Evolutionary conservation across 2,797 vertebrate genomes (phyloP), one percentile per base, ranked within the genome.

Genomic region (Pygocentrus nattereri): DNA sequence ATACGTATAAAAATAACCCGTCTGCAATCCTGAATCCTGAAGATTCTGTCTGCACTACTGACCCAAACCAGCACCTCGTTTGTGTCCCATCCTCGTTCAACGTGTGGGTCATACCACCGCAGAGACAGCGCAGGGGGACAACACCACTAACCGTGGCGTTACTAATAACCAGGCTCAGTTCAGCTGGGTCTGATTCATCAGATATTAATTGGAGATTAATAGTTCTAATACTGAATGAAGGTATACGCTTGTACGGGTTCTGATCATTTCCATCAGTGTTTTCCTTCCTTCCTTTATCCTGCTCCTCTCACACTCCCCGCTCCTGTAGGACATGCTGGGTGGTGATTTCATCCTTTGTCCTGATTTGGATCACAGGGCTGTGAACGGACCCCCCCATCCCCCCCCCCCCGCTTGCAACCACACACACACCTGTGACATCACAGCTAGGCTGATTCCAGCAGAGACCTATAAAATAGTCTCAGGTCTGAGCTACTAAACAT

Each of bases 301-400:
- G n/a, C 5, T 5, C 4, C 18, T 44, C 74, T 79, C 56, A 62
- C 62, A 80, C 41, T 56, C 56, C 67, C 79, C 27, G 73, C 44
- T 41, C n/a, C n/a, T 67, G 11, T 52, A 80, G 70, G 74, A 44
- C n/a, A 50, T 58, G 82, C 86, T 81, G 47, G 41, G 75, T 84
- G 62, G 61, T 81, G 87, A 86, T 82, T 88, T 89, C 84, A 85
- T 81, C 90, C 88, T 92, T 91, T 90, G 90, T 92, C 80, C 76
- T 47, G 25, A 56, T 79, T 82, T 62, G 47, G 85, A 89, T 91
- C 88, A 89, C 91, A 88, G 88, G 88, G 78, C 85, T 80, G 34
- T 38, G 52, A 67, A 62, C 34, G 68, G 65, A 67, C 69, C 78
- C 47, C 50, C 56, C 49, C 61, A 44, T 78, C 79, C 62, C 76